Evolutionary conservation across 2,797 vertebrate species (phyloP), one percentile per base, ranked within the genome.

Genomic region (Etheostoma perlongum): DNA sequence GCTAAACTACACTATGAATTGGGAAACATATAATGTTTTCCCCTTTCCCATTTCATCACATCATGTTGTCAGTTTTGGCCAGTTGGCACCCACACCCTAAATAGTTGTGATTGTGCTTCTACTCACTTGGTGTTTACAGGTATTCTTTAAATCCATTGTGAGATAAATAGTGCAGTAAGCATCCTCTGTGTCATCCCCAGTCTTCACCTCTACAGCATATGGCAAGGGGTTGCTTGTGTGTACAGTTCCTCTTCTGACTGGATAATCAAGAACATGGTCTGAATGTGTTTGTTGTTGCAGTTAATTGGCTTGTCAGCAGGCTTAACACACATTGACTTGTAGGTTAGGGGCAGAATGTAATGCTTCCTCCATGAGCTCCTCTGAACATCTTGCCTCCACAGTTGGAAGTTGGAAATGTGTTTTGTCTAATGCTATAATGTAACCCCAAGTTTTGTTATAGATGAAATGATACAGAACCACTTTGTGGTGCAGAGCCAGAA

Each of bases 261-360:
- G 65, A 83, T 84, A 62, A 81, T 88, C 82, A 68, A 48, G 78
- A 88, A 71, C 81, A 78, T 33, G 44, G 63, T 76, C 69, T 70
- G 74, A 53, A 65, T 76, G 67, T 85, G 88, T 91, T 92, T 92
- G 88, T 91, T 92, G 89, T 91, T 80, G 82, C 76, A 81, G 74
- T 85, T 91, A 88, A 89, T 91, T 88, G 85, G 83, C 85, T 91
- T 92, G 91, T 92, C 88, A 85, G 78, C 77, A 81, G 80, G 83
- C 82, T 88, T 84, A 86, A 86, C 83, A 79, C 76, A 76, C 59
- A 76, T 85, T 79, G 47, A 79, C 84, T 87, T 65, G 72, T 62
- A 84, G 65, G 70, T 73, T 60, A 79, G 75, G 60, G 1, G 2
- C 6, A 25, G 59, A 84, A 72, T 67, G 58, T 69, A 77, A 74